Conservation (phyloP, 1,140 invertebrate genomes). For the Zeugodacus cucurbitae region DNA sequence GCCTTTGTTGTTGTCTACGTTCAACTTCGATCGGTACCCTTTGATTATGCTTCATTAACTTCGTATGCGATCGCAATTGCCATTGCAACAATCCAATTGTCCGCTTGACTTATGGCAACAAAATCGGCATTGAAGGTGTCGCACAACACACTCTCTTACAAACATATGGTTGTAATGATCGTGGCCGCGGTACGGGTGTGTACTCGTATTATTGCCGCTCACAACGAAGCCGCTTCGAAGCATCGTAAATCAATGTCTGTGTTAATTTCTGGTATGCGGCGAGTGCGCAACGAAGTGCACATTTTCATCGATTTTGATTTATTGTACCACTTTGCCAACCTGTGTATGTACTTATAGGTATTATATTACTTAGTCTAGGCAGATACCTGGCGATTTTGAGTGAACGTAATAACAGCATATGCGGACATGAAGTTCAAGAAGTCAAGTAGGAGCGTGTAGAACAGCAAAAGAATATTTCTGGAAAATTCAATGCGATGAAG, state of each 20-base stretch:
- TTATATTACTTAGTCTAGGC: neutral
- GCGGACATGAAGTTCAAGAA: neutral
- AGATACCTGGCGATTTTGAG: neutral
- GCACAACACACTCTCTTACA: neutral
- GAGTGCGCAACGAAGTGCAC: neutral
- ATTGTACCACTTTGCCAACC: neutral
- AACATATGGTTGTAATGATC: neutral
- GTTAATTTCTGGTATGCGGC: neutral
- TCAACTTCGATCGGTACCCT: neutral
- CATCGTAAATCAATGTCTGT: constrained; percentile 35
- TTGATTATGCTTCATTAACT: constrained; percentile 39
- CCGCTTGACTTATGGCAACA: neutral
- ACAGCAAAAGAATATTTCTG: neutral
- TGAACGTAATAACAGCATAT: neutral
- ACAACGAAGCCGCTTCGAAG: neutral
- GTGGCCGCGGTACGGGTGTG: too few relatives aligned
- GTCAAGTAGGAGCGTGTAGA: neutral
- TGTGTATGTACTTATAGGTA: neutral
- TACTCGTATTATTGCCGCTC: neutral
- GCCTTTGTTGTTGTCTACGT: neutral
- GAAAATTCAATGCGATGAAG: neutral
- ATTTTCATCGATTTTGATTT: constrained; percentile 10
- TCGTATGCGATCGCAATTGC: constrained; percentile 32
- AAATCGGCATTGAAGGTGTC: constrained; percentile 24
- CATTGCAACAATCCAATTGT: constrained; percentile 23